Evolutionary conservation across 2,797 vertebrate species (phyloP).

Genomic region (Vireo griseus): DNA sequence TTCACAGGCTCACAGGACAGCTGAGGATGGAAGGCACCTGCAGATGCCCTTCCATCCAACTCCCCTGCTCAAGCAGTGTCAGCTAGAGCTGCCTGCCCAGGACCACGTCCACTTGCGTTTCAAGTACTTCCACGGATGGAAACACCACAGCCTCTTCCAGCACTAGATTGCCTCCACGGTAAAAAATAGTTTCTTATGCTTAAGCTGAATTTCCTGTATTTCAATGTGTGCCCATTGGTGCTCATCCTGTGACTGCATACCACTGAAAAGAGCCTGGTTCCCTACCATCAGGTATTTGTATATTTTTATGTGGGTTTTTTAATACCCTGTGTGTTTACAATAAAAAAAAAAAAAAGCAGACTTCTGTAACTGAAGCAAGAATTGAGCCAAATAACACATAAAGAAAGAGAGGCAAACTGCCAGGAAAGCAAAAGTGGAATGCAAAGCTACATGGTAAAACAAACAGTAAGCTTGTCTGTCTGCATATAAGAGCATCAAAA

Average conservation of each 20-base stretch:
- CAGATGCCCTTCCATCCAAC: not conserved
- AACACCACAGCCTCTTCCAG: not conserved
- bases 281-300: not conserved
- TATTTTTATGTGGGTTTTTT: not conserved
- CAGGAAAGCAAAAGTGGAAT: not conserved
- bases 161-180: not conserved
- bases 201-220: not conserved
- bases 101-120: not conserved
- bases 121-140: not conserved
- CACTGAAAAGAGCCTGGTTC: not conserved
- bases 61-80: not conserved
- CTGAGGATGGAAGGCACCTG: not conserved
- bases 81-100: not conserved
- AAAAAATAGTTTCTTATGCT: not conserved
- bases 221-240: not conserved
- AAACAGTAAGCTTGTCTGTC: not conserved
- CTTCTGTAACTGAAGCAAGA: not conserved
- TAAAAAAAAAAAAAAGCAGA: conserved; percentile 8
- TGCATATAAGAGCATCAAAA: not conserved
- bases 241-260: not conserved
- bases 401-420: not conserved
- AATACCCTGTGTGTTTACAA: not conserved
- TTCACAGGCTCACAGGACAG: not conserved
- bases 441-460: not conserved
- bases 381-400: not conserved